These are phyloP conservation scores for Cinclus mexicanus DNA, from an alignment of 2,113 vertebrate genomes.

Conservation along the genomic window DNA sequence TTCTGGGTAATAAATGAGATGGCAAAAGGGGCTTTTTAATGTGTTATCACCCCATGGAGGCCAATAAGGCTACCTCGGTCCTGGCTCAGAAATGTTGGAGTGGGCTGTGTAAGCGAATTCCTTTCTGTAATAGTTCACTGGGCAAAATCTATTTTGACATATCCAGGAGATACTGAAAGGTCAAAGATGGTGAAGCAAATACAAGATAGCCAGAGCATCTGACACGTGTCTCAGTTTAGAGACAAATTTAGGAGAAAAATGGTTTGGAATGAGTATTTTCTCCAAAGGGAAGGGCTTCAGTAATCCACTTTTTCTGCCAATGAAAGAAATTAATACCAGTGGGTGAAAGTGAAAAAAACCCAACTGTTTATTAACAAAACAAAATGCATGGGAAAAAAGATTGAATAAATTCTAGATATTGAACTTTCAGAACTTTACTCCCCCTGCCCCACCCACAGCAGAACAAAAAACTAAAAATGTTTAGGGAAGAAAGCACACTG, in stretches of 20 bases:
- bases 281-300: not conserved
- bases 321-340: not conserved
- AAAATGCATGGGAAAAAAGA: not conserved
- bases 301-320: not conserved
- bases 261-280: not conserved
- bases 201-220: not conserved
- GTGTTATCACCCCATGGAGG: slow-evolving; percentile 2
- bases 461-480: not conserved
- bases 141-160: not conserved
- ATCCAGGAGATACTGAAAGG: not conserved
- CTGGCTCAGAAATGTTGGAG: not conserved
- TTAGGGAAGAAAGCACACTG: accelerated
- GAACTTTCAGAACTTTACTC: not conserved
- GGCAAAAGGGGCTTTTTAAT: slow-evolving; percentile 58
- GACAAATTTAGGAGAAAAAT: not conserved
- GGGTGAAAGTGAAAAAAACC: not conserved
- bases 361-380: not conserved
- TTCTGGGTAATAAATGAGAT: slow-evolving; percentile 70
- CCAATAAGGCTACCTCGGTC: not conserved
- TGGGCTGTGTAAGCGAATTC: not conserved
- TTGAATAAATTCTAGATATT: not conserved
- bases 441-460: not conserved
- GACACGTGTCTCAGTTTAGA: not conserved
- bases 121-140: not conserved
- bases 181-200: slow-evolving; percentile 38